phyloP scores from a whole-genome alignment of 1,140 invertebrate species.

The Tribolium madens region DNA sequence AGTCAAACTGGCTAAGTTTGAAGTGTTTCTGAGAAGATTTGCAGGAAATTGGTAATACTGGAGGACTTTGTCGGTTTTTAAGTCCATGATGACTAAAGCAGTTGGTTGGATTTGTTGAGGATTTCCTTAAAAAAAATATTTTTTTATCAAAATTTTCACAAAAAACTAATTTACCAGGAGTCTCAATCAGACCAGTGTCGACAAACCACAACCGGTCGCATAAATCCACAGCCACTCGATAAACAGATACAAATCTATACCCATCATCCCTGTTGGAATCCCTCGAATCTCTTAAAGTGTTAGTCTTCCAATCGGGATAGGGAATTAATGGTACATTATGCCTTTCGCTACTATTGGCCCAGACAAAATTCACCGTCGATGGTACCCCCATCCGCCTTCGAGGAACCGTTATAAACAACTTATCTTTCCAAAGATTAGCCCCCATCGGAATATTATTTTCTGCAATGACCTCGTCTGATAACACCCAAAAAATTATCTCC shows the following conservation, averaged over 20 bases:
- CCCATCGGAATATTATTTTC: slow-evolving; percentile 82
- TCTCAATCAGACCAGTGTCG: slow-evolving; percentile 76
- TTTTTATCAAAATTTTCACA: background rate
- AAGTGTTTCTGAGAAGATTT: slow-evolving; percentile 63
- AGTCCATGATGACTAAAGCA: slow-evolving; percentile 76
- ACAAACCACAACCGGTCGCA: slow-evolving; percentile 81
- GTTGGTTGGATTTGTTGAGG: slow-evolving; percentile 70
- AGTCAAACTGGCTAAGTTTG: slow-evolving; percentile 72
- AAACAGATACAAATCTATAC: slow-evolving; percentile 71
- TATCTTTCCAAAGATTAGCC: slow-evolving; percentile 73
- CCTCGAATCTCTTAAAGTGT: slow-evolving; percentile 68
- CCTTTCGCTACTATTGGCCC: slow-evolving; percentile 62
- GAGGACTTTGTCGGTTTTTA: slow-evolving; percentile 70
- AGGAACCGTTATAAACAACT: slow-evolving; percentile 80
- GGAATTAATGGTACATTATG: slow-evolving; percentile 69
- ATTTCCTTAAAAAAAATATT: slow-evolving; percentile 66
- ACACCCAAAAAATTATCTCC: background rate
- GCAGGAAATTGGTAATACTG: slow-evolving; percentile 66
- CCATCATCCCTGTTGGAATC: slow-evolving; percentile 52
- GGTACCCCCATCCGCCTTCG: slow-evolving; percentile 75
- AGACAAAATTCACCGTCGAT: slow-evolving; percentile 78
- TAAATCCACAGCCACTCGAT: slow-evolving; percentile 74
- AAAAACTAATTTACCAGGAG: slow-evolving; percentile 56
- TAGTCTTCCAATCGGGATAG: slow-evolving; percentile 73
- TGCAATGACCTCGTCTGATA: slow-evolving; percentile 57